Conservation (phyloP, 2,888 invertebrate species). For the Trachelus iudaicus region DNA sequence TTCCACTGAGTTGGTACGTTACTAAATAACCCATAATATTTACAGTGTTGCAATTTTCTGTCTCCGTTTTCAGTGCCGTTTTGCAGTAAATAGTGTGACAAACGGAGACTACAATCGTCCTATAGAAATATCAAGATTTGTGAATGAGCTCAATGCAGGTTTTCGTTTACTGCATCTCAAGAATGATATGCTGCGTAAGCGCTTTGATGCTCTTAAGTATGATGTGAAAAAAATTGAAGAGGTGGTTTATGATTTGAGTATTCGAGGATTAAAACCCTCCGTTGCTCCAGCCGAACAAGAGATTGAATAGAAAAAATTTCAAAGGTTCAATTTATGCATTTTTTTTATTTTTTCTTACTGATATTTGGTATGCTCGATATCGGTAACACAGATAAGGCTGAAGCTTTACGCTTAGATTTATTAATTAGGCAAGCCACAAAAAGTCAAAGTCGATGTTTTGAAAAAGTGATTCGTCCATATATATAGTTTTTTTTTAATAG, state of each 20-base stretch:
- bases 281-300: conserved; percentile 23
- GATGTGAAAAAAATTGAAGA: conserved; percentile 95
- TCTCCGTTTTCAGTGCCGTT: conserved; percentile 71
- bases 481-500: neutral
- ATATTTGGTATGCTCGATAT: neutral
- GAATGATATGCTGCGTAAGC: conserved; percentile 87
- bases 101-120: conserved; percentile 86
- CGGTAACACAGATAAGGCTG: neutral
- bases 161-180: conserved; percentile 91
- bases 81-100: conserved; percentile 87
- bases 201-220: conserved; percentile 89
- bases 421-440: neutral
- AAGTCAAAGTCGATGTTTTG: neutral
- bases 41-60: neutral
- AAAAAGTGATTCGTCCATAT: neutral
- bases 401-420: neutral
- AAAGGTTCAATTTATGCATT: neutral
- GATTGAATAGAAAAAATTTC: neutral
- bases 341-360: neutral
- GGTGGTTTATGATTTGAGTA: conserved; percentile 88
- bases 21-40: neutral
- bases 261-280: conserved; percentile 76
- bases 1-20: conserved; percentile 83
- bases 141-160: conserved; percentile 88
- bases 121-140: conserved; percentile 84